phyloP scores from a whole-genome alignment of 2,888 invertebrate species.

The Oscheius onirici region DNA sequence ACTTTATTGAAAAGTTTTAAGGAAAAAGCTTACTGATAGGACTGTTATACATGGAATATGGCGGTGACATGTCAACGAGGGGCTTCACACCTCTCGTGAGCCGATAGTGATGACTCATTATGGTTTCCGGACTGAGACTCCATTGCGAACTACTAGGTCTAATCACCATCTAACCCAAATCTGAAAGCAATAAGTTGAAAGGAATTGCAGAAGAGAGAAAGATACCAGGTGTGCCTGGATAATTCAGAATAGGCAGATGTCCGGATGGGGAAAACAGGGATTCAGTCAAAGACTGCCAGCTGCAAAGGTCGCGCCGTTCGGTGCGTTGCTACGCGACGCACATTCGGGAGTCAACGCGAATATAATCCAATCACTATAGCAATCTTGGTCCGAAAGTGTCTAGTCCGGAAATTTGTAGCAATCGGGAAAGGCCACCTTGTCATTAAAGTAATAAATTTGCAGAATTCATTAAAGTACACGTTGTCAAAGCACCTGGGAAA shows the following conservation, averaged over 20 bases:
- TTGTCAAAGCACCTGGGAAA: not conserved
- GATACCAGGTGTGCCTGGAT: not conserved
- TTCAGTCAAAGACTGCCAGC: constrained; percentile 24
- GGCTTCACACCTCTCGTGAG: constrained; percentile 44
- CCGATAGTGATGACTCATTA: constrained; percentile 56
- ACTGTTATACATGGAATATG: constrained; percentile 57
- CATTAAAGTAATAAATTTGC: too few species aligned
- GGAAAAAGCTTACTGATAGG: constrained; percentile 45
- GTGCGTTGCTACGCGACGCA: constrained; percentile 19
- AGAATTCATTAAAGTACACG: too few species aligned
- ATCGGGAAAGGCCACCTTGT: too few species aligned
- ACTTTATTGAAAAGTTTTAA: not conserved
- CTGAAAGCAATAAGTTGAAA: constrained; percentile 2
- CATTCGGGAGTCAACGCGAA: constrained; percentile 4
- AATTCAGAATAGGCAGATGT: constrained; percentile 16
- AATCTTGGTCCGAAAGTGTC: too few species aligned
- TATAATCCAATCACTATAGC: constrained; percentile 13
- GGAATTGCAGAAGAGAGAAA: not conserved
- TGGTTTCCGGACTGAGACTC: constrained; percentile 51
- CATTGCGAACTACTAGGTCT: constrained; percentile 48
- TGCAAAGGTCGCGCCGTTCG: constrained; percentile 27
- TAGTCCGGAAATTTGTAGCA: too few species aligned
- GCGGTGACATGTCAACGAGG: constrained; percentile 46
- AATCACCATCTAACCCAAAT: constrained; percentile 29
- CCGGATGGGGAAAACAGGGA: not conserved